Percentiles rank a stretch among this genome's conserved stretches.
Conservation (phyloP, 2,888 invertebrate species). For the Tubiluchus corallicola region DNA sequence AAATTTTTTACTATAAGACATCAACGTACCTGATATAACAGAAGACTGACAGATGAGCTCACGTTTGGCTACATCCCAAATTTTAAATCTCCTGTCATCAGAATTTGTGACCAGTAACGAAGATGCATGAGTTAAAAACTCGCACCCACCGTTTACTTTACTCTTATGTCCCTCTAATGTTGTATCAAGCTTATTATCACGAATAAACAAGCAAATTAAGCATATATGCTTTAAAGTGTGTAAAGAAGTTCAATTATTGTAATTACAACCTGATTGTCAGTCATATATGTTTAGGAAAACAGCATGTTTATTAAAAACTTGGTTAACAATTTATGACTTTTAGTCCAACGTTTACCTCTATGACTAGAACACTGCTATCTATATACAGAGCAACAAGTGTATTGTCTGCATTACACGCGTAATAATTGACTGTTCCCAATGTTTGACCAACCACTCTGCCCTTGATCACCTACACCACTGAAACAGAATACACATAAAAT, state of each 20-base stretch:
- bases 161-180: conserved; percentile 22
- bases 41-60: background rate
- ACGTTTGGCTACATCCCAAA: conserved; percentile 9
- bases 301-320: background rate
- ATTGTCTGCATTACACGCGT: background rate
- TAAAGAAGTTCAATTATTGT: no score
- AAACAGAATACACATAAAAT: no score
- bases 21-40: background rate
- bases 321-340: no score
- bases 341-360: background rate
- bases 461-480: background rate
- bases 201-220: no score
- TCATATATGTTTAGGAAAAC: no score
- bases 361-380: background rate
- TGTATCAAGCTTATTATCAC: conserved; percentile 12
- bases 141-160: conserved; percentile 20
- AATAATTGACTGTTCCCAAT: background rate
- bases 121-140: conserved; percentile 24
- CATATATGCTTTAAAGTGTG: background rate
- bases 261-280: no score
- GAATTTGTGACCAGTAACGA: conserved; percentile 23
- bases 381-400: background rate
- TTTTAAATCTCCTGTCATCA: conserved; percentile 26
- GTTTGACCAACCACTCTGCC: background rate
- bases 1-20: no score